Evolutionary conservation across 2,797 vertebrate species (phyloP).

Genomic region (Myotis pilosus): DNA sequence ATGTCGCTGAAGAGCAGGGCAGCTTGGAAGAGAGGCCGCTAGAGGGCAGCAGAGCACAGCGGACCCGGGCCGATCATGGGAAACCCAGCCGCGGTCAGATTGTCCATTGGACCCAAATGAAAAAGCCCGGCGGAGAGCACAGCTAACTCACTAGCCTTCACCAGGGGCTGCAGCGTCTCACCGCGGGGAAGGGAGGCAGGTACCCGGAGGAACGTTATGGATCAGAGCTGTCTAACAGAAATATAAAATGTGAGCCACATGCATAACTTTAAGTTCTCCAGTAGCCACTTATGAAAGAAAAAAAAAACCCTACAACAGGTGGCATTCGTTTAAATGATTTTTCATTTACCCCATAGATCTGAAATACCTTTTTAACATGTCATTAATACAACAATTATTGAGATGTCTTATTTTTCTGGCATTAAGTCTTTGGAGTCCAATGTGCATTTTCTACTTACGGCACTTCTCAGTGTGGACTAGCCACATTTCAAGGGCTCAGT

Average conservation of each 20-base stretch:
- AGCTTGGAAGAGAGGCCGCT: background rate
- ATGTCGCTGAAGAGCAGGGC: background rate
- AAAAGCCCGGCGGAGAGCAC: background rate
- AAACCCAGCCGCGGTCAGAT: rapidly evolving
- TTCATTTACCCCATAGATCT: background rate
- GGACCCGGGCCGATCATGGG: rapidly evolving
- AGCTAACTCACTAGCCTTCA: background rate
- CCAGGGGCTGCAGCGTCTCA: background rate
- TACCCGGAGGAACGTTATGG: background rate
- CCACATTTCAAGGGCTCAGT: background rate
- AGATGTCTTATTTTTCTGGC: background rate
- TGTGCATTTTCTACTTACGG: background rate
- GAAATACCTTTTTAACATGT: background rate
- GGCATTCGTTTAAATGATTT: background rate
- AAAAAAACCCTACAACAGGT: too few species aligned
- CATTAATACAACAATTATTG: background rate
- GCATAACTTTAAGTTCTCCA: background rate
- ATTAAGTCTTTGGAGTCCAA: background rate
- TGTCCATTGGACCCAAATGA: rapidly evolving
- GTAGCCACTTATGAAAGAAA: background rate
- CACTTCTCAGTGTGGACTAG: background rate
- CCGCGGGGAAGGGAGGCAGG: too few species aligned
- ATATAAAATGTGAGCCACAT: background rate
- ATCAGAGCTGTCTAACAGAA: background rate
- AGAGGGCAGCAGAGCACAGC: conserved; percentile 44